phyloP scores from a whole-genome alignment of 2,888 invertebrate genomes.

The Drosophila atroscutellata region DNA sequence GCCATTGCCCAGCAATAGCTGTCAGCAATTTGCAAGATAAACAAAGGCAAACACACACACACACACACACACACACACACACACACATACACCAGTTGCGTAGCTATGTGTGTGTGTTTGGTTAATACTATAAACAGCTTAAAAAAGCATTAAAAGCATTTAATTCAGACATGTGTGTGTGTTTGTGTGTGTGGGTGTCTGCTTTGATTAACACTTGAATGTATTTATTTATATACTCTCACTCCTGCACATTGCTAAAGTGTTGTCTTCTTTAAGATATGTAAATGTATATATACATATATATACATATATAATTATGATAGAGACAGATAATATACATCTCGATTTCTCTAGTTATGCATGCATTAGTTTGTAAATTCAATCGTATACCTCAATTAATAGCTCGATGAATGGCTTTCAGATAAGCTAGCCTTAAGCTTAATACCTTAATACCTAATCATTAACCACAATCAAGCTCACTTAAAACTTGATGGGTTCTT shows the following conservation, averaged over 20 bases:
- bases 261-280: not conserved
- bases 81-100: constrained; percentile 3
- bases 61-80: constrained; percentile 10
- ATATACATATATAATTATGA: not conserved
- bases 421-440: not conserved
- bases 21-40: constrained; percentile 58
- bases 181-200: constrained; percentile 2
- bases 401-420: not conserved
- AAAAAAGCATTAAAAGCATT: constrained; percentile 57
- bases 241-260: constrained; percentile 1
- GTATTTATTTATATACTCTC: not conserved
- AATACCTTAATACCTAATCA: not conserved
- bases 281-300: not conserved
- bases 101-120: constrained; percentile 20
- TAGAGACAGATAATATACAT: not conserved
- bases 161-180: constrained; percentile 14
- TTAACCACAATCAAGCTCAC: not conserved
- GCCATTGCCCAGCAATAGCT: constrained; percentile 23
- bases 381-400: not conserved
- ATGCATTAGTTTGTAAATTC: no score
- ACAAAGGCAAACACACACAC: constrained; percentile 29
- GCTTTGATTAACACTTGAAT: constrained; percentile 23
- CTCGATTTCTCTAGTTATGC: no score
- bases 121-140: constrained; percentile 67
- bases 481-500: not conserved